phyloP scores from a whole-genome alignment of 92 coral and sea anemone species.

The Meandrina meandrites region DNA sequence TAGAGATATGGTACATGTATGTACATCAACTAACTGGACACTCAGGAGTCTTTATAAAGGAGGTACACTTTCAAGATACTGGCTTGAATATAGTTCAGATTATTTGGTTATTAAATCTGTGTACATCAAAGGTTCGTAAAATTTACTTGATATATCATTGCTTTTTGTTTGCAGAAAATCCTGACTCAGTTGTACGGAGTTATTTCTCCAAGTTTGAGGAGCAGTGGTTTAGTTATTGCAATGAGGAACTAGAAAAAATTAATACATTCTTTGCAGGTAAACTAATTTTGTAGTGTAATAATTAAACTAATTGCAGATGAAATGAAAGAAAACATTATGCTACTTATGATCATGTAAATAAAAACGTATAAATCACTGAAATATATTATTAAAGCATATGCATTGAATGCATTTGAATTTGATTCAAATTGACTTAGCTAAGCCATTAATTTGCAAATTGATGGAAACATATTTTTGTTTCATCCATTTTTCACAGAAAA shows the following conservation, averaged over 20 bases:
- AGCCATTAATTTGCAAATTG: no score
- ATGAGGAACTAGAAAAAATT: slow-evolving; percentile 89
- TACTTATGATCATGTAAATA: no score
- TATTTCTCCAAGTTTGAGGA: slow-evolving; percentile 84
- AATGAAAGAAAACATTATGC: background rate
- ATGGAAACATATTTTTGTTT: no score
- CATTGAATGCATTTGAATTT: no score
- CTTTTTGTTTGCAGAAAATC: slow-evolving; percentile 59
- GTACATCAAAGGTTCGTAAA: background rate
- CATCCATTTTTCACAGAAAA: slow-evolving; percentile 63
- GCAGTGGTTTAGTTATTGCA: slow-evolving; percentile 90
- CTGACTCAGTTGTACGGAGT: slow-evolving; percentile 63
- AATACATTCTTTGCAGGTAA: slow-evolving; percentile 97
- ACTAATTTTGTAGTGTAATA: background rate
- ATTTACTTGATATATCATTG: background rate
- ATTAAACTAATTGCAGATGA: background rate
- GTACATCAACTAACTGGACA: background rate
- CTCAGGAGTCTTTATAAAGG: background rate
- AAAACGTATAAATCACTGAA: no score
- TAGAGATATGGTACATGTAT: background rate
- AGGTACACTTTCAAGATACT: background rate
- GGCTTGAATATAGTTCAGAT: background rate
- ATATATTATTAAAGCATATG: no score
- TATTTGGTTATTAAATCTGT: background rate
- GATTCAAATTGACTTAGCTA: no score